Evolutionary conservation across 2,113 vertebrate genomes (phyloP).

Genomic region (Mus spicilegus): DNA sequence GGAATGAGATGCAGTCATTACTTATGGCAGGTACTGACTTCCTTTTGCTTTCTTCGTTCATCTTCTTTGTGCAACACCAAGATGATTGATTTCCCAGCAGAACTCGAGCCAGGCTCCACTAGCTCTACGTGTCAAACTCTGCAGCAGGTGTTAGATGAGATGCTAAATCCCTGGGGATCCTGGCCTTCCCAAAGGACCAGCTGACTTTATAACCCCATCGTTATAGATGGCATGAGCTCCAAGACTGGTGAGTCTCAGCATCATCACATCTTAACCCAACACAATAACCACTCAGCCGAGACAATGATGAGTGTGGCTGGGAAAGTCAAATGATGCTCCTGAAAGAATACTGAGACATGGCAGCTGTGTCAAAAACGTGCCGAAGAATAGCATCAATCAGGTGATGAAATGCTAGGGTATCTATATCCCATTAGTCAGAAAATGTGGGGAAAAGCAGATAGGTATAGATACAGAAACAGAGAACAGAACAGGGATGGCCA

Average conservation of each 20-base stretch:
- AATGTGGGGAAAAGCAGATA: not conserved
- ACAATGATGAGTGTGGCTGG: too few species aligned
- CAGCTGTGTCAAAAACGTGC: accelerated
- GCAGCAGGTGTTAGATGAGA: not conserved
- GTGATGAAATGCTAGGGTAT: not conserved
- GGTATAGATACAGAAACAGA: not conserved
- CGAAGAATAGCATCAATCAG: not conserved
- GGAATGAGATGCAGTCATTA: not conserved
- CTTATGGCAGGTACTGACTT: too few species aligned
- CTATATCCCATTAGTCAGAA: not conserved
- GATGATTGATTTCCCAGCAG: not conserved
- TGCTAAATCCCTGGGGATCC: not conserved
- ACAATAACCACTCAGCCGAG: not conserved
- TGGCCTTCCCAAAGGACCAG: not conserved
- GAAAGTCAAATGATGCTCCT: not conserved
- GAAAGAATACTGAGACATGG: not conserved
- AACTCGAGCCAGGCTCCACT: not conserved
- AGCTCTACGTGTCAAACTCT: not conserved
- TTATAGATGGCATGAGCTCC: not conserved
- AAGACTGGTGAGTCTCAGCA: not conserved
- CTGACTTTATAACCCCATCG: not conserved
- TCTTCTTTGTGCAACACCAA: not conserved
- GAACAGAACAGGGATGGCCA: not conserved
- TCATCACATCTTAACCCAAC: not conserved
- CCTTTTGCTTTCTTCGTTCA: not conserved